Percentiles rank a stretch among this genome's conserved stretches.
Conservation (phyloP, 2,113 vertebrate genomes). For the Nycticryphes semicollaris region DNA sequence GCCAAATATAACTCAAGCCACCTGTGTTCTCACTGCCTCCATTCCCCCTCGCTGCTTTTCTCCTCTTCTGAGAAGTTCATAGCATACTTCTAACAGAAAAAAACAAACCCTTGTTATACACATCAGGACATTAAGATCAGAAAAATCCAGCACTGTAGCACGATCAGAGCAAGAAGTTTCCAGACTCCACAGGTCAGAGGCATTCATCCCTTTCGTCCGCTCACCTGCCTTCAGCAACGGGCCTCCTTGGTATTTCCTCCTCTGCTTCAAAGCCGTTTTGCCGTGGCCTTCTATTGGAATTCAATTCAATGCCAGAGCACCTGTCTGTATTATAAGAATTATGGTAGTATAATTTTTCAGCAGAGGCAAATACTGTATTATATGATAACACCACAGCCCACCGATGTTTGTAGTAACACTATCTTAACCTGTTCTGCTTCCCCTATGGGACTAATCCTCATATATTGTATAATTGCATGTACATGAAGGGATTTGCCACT, state of each 20-base stretch:
- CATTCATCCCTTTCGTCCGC: background rate
- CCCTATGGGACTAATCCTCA: background rate
- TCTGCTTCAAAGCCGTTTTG: background rate
- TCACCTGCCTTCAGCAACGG: background rate
- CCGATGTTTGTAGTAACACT: background rate
- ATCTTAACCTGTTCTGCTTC: background rate
- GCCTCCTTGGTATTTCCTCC: background rate
- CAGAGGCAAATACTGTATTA: background rate
- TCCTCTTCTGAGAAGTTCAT: background rate
- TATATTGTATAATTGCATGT: background rate
- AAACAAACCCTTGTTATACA: background rate
- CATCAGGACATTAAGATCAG: background rate
- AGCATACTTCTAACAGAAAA: background rate
- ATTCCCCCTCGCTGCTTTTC: background rate
- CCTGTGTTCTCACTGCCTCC: background rate
- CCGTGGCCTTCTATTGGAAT: background rate
- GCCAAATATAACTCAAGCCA: background rate
- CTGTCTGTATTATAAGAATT: background rate
- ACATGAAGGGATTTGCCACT: background rate
- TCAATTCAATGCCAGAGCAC: background rate
- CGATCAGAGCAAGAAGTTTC: background rate
- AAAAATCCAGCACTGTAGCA: background rate
- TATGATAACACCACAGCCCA: background rate
- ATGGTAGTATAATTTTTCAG: background rate
- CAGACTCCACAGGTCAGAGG: background rate